Conservation (phyloP, 2,888 invertebrate genomes). For the Drosophila setosimentum region DNA sequence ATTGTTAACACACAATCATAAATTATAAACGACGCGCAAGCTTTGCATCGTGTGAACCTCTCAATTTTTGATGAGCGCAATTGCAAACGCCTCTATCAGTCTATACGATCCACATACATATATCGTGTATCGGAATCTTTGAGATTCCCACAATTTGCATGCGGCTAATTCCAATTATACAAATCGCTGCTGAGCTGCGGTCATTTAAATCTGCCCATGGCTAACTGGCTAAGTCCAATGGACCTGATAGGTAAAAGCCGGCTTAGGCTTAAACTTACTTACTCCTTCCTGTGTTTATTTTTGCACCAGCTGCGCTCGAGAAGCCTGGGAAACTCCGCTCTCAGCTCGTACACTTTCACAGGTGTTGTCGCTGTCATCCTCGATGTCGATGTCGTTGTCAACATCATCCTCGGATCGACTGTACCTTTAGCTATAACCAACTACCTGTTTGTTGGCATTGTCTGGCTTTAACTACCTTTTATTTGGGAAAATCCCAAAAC, state of each 20-base stretch:
- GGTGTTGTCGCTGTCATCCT: constrained; percentile 47
- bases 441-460: constrained; percentile 67
- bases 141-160: constrained; percentile 76
- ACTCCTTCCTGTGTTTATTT: constrained; percentile 72
- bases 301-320: constrained; percentile 64
- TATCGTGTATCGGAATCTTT: neutral
- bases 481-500: constrained; percentile 80
- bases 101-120: neutral
- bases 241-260: constrained; percentile 66
- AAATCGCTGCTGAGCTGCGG: constrained; percentile 76
- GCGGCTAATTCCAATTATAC: constrained; percentile 75
- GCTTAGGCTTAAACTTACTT: constrained; percentile 68
- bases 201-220: constrained; percentile 76
- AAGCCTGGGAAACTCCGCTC: constrained; percentile 76
- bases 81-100: constrained; percentile 33
- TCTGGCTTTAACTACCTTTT: constrained; percentile 71
- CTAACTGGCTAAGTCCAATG: constrained; percentile 69
- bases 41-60: constrained; percentile 50
- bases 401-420: constrained; percentile 48
- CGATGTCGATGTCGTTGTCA: constrained; percentile 48
- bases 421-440: constrained; percentile 50
- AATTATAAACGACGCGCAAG: constrained; percentile 50
- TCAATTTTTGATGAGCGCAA: neutral
- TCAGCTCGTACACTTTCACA: constrained; percentile 30
- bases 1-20: constrained; percentile 52